These are phyloP conservation scores for Panthera leo DNA, from an alignment of 2,113 vertebrate genomes.

Conservation along the genomic window DNA sequence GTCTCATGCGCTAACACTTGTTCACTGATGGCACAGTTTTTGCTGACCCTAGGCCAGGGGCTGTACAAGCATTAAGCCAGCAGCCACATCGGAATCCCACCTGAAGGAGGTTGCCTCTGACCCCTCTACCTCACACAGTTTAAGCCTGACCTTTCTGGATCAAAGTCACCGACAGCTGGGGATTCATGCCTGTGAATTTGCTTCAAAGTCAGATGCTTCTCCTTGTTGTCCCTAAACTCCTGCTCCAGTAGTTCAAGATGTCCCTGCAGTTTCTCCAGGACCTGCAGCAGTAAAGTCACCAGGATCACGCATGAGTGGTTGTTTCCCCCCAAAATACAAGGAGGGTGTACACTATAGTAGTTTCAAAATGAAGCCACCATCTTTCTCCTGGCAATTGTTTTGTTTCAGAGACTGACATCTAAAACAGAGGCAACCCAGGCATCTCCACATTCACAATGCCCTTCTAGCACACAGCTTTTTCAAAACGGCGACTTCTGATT, in stretches of 20 bases:
- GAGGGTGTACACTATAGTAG: background rate
- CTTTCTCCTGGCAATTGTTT: background rate
- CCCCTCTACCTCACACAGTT: background rate
- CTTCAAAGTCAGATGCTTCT: slow-evolving; percentile 88
- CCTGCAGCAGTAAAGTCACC: slow-evolving; percentile 81
- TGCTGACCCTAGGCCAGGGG: background rate
- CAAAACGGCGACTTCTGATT: background rate
- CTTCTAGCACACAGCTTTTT: background rate
- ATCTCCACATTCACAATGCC: background rate
- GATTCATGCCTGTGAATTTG: slow-evolving; percentile 85
- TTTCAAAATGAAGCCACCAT: background rate
- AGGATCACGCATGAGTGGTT: background rate
- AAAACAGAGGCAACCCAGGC: background rate
- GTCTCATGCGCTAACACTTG: background rate
- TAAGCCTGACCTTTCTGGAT: slow-evolving; percentile 90
- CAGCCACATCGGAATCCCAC: background rate
- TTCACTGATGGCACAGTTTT: background rate
- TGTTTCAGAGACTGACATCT: background rate
- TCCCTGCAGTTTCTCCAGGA: slow-evolving; percentile 88
- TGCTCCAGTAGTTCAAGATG: slow-evolving; percentile 89
- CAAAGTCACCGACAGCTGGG: slow-evolving; percentile 86
- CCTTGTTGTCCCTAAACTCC: slow-evolving; percentile 89
- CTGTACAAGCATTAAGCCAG: background rate
- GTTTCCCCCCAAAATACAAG: background rate
- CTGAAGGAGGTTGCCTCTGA: background rate